Evolutionary conservation across 2,797 vertebrate genomes (phyloP).

Genomic region (Poecilia wingei): DNA sequence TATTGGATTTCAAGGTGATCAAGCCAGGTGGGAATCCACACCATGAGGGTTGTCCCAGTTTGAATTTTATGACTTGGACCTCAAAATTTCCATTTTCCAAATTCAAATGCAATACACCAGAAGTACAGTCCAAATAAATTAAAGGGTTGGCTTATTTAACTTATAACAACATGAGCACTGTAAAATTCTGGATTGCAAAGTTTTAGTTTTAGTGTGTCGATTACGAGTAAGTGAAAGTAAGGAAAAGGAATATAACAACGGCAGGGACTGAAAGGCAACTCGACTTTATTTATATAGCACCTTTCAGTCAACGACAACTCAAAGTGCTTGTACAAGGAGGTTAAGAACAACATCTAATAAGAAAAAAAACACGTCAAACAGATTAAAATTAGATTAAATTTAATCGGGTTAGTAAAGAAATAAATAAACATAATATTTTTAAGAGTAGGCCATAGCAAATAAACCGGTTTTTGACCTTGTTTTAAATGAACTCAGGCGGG

Average conservation of each 20-base stretch:
- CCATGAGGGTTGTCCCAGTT: not conserved
- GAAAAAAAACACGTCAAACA: no score
- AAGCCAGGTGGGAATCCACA: not conserved
- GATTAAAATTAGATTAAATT: no score
- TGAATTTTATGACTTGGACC: slow-evolving; percentile 1
- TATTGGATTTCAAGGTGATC: not conserved
- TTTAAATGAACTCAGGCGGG: no score
- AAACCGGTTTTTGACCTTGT: no score
- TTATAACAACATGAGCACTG: slow-evolving; percentile 19
- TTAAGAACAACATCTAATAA: no score
- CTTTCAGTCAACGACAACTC: no score
- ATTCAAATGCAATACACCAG: not conserved
- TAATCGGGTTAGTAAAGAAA: no score
- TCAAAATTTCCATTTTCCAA: not conserved
- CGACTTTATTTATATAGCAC: no score
- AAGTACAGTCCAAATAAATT: not conserved
- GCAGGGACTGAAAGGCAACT: not conserved
- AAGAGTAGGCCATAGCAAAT: no score
- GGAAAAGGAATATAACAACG: not conserved
- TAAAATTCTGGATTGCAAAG: slow-evolving; percentile 12
- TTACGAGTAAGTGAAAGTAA: not conserved
- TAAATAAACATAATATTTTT: no score
- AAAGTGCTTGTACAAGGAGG: no score
- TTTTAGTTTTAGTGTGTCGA: slow-evolving; percentile 11
- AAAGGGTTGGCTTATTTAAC: slow-evolving; percentile 19